Conservation (phyloP, 2,888 invertebrate genomes). For the Callyntrura sp. region DNA sequence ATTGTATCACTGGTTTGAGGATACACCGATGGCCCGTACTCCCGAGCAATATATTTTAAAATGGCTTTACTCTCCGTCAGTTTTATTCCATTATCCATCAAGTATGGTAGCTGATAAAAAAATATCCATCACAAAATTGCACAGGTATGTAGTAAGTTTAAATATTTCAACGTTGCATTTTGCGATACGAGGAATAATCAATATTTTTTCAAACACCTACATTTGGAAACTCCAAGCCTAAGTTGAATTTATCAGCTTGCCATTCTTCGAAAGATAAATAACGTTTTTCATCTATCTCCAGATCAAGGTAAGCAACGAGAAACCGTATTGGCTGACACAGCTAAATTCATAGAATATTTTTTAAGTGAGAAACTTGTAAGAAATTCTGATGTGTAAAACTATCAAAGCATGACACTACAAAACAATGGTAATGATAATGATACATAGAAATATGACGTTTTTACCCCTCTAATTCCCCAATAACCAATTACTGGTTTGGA, state of each 20-base stretch:
- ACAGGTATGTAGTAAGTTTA: no score
- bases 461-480: constrained; percentile 84
- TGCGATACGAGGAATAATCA: background rate
- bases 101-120: constrained; percentile 86
- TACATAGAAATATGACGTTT: no score
- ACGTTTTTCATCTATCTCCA: constrained; percentile 85
- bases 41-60: constrained; percentile 85
- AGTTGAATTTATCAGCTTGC: constrained; percentile 84
- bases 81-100: constrained; percentile 85
- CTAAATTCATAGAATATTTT: constrained; percentile 84
- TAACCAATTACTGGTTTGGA: constrained; percentile 83
- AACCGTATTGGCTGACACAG: constrained; percentile 86
- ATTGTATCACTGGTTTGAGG: constrained; percentile 46
- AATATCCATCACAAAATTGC: no score
- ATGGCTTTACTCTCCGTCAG: constrained; percentile 86
- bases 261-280: constrained; percentile 84
- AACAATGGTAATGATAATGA: no score
- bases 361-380: no score
- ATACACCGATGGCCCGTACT: constrained; percentile 84
- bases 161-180: background rate
- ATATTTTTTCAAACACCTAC: constrained; percentile 82
- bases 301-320: constrained; percentile 85
- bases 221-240: constrained; percentile 85
- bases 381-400: no score
- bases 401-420: no score